Conservation (phyloP, 2,797 vertebrate species). For the Phoeniculus purpureus region DNA sequence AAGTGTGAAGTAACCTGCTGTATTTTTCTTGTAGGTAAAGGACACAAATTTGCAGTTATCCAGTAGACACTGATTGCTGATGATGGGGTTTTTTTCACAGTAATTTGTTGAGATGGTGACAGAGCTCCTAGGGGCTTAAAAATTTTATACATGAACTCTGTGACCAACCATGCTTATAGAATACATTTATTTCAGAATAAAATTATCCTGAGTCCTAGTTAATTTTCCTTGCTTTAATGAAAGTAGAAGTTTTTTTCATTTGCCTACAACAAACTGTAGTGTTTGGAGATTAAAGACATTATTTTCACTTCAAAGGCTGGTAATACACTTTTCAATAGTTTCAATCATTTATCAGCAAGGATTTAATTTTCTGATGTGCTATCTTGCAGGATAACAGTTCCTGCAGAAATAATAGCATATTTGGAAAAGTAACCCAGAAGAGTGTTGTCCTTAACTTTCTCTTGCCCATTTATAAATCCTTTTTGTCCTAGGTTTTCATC, state of each 20-base stretch:
- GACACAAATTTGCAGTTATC: background rate
- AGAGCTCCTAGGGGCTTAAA: background rate
- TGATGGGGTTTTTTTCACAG: accelerated
- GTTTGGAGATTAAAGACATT: background rate
- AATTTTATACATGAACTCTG: background rate
- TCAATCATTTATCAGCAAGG: background rate
- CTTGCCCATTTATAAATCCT: background rate
- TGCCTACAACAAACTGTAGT: background rate
- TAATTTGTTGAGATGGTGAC: background rate
- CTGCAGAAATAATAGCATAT: background rate
- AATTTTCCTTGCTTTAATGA: background rate
- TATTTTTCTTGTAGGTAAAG: background rate
- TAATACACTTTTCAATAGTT: background rate
- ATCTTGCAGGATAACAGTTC: background rate
- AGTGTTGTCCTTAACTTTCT: background rate
- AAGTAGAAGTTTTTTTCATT: background rate
- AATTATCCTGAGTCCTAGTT: background rate
- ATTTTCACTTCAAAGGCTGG: background rate
- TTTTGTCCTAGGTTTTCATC: background rate
- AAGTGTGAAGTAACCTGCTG: background rate
- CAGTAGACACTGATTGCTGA: background rate
- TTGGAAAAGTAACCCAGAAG: background rate
- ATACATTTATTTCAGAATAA: background rate
- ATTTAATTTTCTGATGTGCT: background rate
- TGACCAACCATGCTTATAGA: background rate